A percentile compares a stretch with the other conserved stretches of the same genome.
These are phyloP conservation scores for Mylabris phalerata DNA, from an alignment of 1,140 invertebrate species.

Conservation along the genomic window DNA sequence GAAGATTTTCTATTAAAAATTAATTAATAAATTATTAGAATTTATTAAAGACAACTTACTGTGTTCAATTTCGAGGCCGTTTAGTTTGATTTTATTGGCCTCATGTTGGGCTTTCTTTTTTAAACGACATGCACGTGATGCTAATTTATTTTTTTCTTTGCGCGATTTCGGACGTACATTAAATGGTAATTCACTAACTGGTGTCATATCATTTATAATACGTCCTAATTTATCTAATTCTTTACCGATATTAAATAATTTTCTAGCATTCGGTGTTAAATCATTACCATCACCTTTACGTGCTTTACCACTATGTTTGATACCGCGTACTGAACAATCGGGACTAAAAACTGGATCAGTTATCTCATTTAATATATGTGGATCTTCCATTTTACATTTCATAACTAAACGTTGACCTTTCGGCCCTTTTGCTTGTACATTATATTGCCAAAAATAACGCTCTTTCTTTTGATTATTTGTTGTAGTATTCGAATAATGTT, in stretches of 20 bases:
- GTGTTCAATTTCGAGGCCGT: constrained; percentile 89
- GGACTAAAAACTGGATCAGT: constrained; percentile 92
- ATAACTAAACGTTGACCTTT: constrained; percentile 83
- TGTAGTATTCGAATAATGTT: constrained; percentile 26
- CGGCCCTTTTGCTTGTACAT: constrained; percentile 96
- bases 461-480: constrained; percentile 60
- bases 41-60: constrained; percentile 56
- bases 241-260: constrained; percentile 82
- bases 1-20: constrained; percentile 50
- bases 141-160: constrained; percentile 97
- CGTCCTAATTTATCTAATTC: constrained; percentile 87
- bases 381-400: constrained; percentile 78
- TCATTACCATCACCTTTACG: constrained; percentile 97
- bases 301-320: constrained; percentile 89
- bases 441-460: constrained; percentile 97
- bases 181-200: constrained; percentile 87
- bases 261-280: constrained; percentile 88
- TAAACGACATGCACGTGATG: constrained; percentile 88
- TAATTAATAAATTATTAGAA: neutral
- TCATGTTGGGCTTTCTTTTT: constrained; percentile 95
- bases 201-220: constrained; percentile 92
- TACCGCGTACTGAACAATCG: constrained; percentile 79
- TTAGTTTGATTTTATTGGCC: constrained; percentile 91
- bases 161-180: constrained; percentile 83
- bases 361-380: constrained; percentile 83